Conservation (phyloP, 2,888 invertebrate genomes). For the Apomyelois bistriatella region DNA sequence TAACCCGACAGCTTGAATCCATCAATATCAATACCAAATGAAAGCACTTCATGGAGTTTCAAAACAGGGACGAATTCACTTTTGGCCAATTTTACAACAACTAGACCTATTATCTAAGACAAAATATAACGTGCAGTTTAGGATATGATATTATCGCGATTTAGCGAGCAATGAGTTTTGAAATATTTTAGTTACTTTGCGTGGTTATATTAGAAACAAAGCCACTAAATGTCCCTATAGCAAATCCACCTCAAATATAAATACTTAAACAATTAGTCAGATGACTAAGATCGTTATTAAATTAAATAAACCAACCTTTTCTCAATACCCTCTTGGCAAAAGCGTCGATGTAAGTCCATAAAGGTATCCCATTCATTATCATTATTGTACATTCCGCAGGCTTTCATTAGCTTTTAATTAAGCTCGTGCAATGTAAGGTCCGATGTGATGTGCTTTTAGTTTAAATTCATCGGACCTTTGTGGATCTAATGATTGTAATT, state of each 20-base stretch:
- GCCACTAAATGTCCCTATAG: too few relatives aligned
- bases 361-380: slow-evolving; percentile 16
- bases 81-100: too few relatives aligned
- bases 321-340: slow-evolving; percentile 1
- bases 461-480: neutral
- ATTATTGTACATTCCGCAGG: slow-evolving; percentile 10
- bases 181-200: too few relatives aligned
- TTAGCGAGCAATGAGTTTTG: too few relatives aligned
- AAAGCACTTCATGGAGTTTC: too few relatives aligned
- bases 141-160: too few relatives aligned
- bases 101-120: too few relatives aligned
- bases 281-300: neutral
- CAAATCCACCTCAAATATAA: neutral
- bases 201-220: too few relatives aligned
- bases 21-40: too few relatives aligned
- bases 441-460: neutral
- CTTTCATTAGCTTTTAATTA: slow-evolving; percentile 14
- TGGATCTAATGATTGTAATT: slow-evolving; percentile 3
- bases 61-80: too few relatives aligned
- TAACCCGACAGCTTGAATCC: too few relatives aligned
- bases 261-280: neutral
- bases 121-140: too few relatives aligned
- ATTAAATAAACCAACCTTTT: neutral
- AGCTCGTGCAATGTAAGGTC: neutral
- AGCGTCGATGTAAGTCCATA: slow-evolving; percentile 10